Percentiles rank a stretch among this genome's conserved stretches.
These are phyloP conservation scores for Chelon auratus DNA, from an alignment of 2,797 vertebrate species.

Conservation along the genomic window DNA sequence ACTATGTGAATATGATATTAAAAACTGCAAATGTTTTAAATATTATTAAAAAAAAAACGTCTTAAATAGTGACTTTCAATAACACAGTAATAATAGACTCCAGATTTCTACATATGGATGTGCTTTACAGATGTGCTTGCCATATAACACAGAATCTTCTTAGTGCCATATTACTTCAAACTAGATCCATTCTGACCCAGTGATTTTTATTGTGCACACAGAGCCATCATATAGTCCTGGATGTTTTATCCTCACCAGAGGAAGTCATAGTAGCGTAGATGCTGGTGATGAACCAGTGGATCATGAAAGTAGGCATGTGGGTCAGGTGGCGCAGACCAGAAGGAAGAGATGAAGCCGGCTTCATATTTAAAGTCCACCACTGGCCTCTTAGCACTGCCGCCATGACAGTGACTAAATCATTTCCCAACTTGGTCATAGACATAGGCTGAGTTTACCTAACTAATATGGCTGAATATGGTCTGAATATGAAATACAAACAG, in stretches of 20 bases:
- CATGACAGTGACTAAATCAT: not conserved
- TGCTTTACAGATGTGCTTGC: too few relatives aligned
- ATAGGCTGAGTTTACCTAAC: not conserved
- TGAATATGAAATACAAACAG: slow-evolving; percentile 27
- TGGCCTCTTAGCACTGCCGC: not conserved
- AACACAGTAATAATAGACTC: too few relatives aligned
- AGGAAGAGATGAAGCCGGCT: not conserved
- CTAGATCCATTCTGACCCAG: not conserved
- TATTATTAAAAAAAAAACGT: too few relatives aligned
- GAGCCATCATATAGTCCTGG: too few relatives aligned
- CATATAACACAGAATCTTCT: not conserved
- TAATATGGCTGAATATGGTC: slow-evolving; percentile 8
- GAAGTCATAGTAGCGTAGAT: not conserved
- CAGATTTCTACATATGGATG: too few relatives aligned
- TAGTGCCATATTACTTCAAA: not conserved
- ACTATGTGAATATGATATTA: too few relatives aligned
- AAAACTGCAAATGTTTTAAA: too few relatives aligned
- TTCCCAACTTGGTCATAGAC: not conserved
- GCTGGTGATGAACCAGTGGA: not conserved
- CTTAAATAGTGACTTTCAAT: too few relatives aligned
- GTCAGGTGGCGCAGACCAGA: not conserved
- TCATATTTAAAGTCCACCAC: not conserved
- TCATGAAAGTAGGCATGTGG: not conserved
- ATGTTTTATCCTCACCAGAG: not conserved
- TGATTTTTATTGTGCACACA: not conserved